Conservation (phyloP, 2,113 vertebrate genomes). For the Cynopterus brachyotis region DNA sequence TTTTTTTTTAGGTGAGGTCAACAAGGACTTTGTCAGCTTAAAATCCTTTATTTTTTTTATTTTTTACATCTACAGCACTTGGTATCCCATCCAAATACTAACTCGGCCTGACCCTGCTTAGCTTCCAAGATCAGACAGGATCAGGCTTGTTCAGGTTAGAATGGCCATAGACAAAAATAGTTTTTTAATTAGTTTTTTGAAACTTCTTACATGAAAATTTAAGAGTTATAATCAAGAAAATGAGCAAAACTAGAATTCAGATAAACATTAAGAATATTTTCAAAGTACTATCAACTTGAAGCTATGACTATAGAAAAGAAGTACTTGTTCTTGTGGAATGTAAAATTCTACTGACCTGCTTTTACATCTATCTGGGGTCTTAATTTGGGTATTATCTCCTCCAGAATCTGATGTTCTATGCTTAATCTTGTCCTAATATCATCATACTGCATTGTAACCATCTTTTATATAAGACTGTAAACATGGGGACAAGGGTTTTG, state of each 20-base stretch:
- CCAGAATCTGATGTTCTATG: not conserved
- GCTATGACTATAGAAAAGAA: not conserved
- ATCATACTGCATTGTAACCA: not conserved
- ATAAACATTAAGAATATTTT: constrained; percentile 26
- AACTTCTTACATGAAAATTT: not conserved
- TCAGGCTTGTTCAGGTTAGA: too few relatives aligned
- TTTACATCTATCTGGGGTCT: not conserved
- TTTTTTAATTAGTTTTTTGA: not conserved
- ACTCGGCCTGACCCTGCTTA: too few relatives aligned
- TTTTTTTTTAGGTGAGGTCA: too few relatives aligned
- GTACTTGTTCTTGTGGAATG: not conserved
- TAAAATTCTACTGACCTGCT: not conserved
- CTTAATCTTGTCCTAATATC: not conserved
- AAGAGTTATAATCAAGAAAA: constrained; percentile 14
- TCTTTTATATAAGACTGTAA: not conserved
- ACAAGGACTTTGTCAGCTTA: too few relatives aligned
- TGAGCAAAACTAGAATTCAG: constrained; percentile 30
- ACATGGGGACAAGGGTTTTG: not conserved
- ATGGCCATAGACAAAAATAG: too few relatives aligned
- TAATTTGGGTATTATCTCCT: not conserved
- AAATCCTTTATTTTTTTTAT: too few relatives aligned
- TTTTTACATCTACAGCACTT: too few relatives aligned
- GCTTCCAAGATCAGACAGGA: too few relatives aligned
- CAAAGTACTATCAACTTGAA: constrained; percentile 13
- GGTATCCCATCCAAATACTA: too few relatives aligned